A percentile compares a stretch with the other conserved stretches of the same genome.
Evolutionary conservation across 1,140 invertebrate genomes (phyloP).

Genomic region (Tetranychus cinnabarinus): DNA sequence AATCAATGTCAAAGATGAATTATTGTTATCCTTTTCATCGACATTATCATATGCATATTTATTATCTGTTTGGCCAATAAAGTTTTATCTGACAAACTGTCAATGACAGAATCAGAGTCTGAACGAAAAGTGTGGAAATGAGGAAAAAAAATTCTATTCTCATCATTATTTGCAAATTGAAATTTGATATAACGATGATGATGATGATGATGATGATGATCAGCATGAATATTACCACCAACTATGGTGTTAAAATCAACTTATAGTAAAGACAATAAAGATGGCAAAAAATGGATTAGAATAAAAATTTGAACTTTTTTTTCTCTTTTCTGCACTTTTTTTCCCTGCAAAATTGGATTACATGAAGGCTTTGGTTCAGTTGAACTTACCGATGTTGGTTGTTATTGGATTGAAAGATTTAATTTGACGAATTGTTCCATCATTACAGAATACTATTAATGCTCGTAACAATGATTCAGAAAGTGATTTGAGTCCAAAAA

Average conservation of each 20-base stretch:
- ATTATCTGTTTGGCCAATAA: too few species aligned
- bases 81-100: too few species aligned
- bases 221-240: neutral
- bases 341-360: neutral
- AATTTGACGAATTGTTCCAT: constrained; percentile 2
- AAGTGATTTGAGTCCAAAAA: constrained; percentile 1
- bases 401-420: neutral
- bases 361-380: neutral
- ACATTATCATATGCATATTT: too few species aligned
- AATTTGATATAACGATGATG: neutral
- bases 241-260: too few species aligned
- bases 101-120: too few species aligned
- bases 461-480: constrained; percentile 2
- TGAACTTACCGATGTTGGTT: constrained; percentile 1
- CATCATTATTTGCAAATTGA: neutral
- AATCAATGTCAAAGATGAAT: too few species aligned
- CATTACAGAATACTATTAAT: constrained; percentile 3
- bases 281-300: neutral
- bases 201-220: neutral
- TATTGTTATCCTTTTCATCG: too few species aligned
- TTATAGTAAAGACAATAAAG: too few species aligned
- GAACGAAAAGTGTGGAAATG: too few species aligned
- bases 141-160: neutral
- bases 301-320: too few species aligned
- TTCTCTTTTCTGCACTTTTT: too few species aligned